A percentile compares a stretch with the other conserved stretches of the same genome.
phyloP scores from a whole-genome alignment of 2,113 vertebrate species.

The Austrofundulus limnaeus region DNA sequence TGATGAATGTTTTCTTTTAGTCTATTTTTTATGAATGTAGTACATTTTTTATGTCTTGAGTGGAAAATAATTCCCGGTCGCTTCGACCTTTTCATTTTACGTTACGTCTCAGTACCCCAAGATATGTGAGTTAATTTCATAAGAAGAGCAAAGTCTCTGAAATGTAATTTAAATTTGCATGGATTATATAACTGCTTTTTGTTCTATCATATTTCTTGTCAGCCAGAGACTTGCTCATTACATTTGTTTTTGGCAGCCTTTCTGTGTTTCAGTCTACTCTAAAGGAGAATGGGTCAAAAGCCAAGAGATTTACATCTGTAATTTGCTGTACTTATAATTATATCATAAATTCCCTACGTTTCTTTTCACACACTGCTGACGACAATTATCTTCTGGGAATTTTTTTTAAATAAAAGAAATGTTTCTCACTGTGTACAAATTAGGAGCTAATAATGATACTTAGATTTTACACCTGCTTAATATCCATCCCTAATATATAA shows the following conservation, averaged over 20 bases:
- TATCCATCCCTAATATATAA: too few relatives aligned
- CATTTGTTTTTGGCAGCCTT: slow-evolving; percentile 56
- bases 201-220: neutral
- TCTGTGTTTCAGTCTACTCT: slow-evolving; percentile 39
- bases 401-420: too few relatives aligned
- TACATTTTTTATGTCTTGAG: slow-evolving; percentile 8
- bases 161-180: slow-evolving; percentile 34
- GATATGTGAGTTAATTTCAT: slow-evolving; percentile 33
- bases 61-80: slow-evolving; percentile 31
- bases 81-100: slow-evolving; percentile 22
- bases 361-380: too few relatives aligned
- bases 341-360: neutral
- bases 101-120: slow-evolving; percentile 3
- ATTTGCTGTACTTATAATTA: neutral
- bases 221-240: slow-evolving; percentile 34
- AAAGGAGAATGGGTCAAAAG: slow-evolving; percentile 37
- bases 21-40: slow-evolving; percentile 22
- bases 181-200: slow-evolving; percentile 6
- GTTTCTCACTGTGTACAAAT: too few relatives aligned
- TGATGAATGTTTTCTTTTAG: neutral
- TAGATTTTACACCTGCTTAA: neutral
- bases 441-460: neutral
- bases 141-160: slow-evolving; percentile 20
- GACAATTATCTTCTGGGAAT: too few relatives aligned
- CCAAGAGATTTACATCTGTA: slow-evolving; percentile 42